Percentiles rank a stretch among this genome's conserved stretches.
Evolutionary conservation across 2,113 vertebrate genomes (phyloP).

Genomic region (Eulemur macaco): DNA sequence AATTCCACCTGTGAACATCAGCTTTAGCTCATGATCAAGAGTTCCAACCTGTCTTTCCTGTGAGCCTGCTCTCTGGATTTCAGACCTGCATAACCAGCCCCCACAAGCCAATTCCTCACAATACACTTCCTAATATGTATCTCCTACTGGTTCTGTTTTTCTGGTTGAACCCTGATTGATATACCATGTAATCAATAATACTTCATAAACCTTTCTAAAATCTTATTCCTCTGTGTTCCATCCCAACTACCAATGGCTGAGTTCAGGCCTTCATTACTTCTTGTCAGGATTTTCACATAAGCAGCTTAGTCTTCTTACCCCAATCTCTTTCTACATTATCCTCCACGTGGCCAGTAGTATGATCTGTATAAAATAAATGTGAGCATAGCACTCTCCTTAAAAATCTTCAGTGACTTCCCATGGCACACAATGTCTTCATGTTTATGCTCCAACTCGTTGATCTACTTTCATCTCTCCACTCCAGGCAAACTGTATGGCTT

Average conservation of each 20-base stretch:
- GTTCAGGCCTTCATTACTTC: neutral
- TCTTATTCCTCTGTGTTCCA: neutral
- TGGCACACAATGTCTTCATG: neutral
- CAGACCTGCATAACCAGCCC: neutral
- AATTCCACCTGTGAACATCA: neutral
- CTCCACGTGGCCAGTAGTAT: neutral
- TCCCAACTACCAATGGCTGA: neutral
- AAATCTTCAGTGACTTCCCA: neutral
- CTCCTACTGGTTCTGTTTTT: neutral
- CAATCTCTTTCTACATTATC: neutral
- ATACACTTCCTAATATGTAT: neutral
- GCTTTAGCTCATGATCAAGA: neutral
- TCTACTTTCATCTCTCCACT: neutral
- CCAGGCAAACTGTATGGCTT: neutral
- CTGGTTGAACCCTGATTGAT: neutral
- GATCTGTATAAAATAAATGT: neutral
- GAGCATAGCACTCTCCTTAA: neutral
- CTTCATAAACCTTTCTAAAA: neutral
- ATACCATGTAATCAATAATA: neutral
- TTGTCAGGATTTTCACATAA: neutral
- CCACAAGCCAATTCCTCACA: neutral
- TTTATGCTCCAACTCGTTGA: neutral
- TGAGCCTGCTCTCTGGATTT: neutral
- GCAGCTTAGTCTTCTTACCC: neutral
- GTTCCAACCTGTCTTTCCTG: neutral